Percentiles rank a stretch among this genome's conserved stretches.
These are phyloP conservation scores for Thinocorus orbignyianus DNA, from an alignment of 2,113 vertebrate species.

Conservation along the genomic window DNA sequence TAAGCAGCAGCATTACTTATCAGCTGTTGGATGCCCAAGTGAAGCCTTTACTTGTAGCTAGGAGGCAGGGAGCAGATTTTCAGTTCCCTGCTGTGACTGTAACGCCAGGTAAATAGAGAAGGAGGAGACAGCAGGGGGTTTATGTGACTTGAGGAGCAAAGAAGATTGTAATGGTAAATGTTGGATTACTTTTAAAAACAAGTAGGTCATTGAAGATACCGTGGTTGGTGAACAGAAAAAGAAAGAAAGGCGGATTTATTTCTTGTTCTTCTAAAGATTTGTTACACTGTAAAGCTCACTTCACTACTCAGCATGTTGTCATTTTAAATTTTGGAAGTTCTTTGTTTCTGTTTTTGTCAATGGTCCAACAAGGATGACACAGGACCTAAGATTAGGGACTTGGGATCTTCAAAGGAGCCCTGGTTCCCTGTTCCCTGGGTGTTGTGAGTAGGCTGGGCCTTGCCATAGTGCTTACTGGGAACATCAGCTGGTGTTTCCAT, in stretches of 20 bases:
- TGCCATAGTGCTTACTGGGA: not conserved
- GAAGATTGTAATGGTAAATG: constrained; percentile 56
- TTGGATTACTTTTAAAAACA: constrained; percentile 56
- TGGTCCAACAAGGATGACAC: not conserved
- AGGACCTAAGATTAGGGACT: not conserved
- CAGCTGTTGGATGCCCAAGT: not conserved
- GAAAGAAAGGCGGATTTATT: not conserved
- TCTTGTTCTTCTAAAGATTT: constrained; percentile 19
- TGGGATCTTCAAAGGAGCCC: not conserved
- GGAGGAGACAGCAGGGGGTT: constrained; percentile 47
- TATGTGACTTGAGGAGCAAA: constrained; percentile 46
- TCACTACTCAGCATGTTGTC: not conserved
- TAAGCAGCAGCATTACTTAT: constrained; percentile 1
- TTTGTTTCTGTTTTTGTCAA: not conserved
- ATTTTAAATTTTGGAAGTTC: not conserved
- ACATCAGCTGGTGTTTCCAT: not conserved
- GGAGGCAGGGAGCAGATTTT: constrained; percentile 39
- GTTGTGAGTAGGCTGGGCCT: not conserved
- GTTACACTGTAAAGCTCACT: constrained; percentile 3
- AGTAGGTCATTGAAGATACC: constrained; percentile 43
- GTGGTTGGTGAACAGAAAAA: not conserved
- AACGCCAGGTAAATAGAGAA: constrained; percentile 56
- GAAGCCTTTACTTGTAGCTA: not conserved
- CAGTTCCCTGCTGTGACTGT: constrained; percentile 28
- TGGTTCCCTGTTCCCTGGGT: not conserved